Evolutionary conservation across 2,888 invertebrate genomes (phyloP), one percentile per base, ranked within the genome.

Genomic region (Yponomeuta sedellus): DNA sequence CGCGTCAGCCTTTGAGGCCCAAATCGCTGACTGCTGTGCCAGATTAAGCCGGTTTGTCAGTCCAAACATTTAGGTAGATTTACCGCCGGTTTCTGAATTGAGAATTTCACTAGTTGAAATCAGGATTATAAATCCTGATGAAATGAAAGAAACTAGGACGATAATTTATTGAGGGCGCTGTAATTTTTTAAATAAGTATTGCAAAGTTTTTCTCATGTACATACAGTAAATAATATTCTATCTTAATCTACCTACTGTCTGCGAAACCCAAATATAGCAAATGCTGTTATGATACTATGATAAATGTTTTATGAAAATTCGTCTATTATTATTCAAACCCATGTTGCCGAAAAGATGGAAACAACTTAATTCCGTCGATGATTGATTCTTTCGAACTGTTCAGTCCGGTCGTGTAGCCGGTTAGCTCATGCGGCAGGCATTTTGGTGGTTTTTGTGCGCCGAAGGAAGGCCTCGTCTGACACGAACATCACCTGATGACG

Each of bases 381-480:
- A 39, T 34, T 62, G 62, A 62, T 62, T 62, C 40, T 62, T 62
- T 62, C 39, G 4, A 59, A 16, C 22, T 25, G 59, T 22, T 12
- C 22, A 20, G 59, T 11, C 34, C n/a, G 88, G 79, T 90, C 89
- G 89, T 89, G 88, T 84, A 84, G 85, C 83, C 83, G 82, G 88
- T 89, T 89, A 88, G 88, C 88, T 90, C 89, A 90, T 89, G 88
- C 84, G 85, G 19, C 19, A 56, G 22, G 81, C 85, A 85, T 88
- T 88, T 86, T 82, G 86, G 86, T 84, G 82, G 86, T 90, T 90
- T 90, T 89, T 90, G 86, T 88, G 85, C 78, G 76, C 73, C 74
- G 73, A 79, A 77, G 83, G 88, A 89, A 90, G 90, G 89, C 83
- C 89, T 86, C 82, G 70, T 75, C 71, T 76, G 77, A 83, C 90